Base-by-base conservation (phyloP, 2,888 invertebrate genomes). In the Rhodophaea formosa region DNA sequence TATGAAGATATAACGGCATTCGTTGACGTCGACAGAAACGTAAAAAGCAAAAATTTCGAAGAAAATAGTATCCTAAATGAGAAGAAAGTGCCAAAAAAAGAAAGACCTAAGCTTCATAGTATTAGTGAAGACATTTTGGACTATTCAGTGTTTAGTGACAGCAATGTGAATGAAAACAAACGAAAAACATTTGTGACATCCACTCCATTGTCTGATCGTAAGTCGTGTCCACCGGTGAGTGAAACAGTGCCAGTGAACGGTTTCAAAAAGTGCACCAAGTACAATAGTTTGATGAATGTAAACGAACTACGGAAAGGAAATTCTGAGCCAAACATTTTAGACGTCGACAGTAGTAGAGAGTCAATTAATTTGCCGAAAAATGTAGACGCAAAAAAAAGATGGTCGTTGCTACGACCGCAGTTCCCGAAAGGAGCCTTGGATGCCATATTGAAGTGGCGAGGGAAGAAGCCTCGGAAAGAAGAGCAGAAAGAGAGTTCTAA, bases 1-100 rank as follows among this genome's bases (percentile, higher is more conserved):
- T 89, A 83, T 63, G 90, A 91, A 61, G 88, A 90, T 64, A 76
- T 90, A 42, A 82, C 86, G 3, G 88, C 82, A 7, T 89, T 88
- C 62, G 83, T 86, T 10, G 86, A 89, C 63, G 65, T 87, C 39
- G 80, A 83, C 53, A 83, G 80, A 60, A 74, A 68, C n/a, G 74
- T 77, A 59, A 87, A 82, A 62, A 91, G 89, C 66, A 81, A 78
- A 62, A 77, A 85, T 65, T 91, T 89, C 62, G 84, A 86, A 62
- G 82, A 85, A 61, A 86, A 82, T 59, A 91, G 90, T 67, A 91
- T 91, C 62, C 62, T 91, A 32, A 90, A 90, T 59, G 74, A 85
- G 1, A 88, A 85, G 62, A 66, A 74, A 1, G 71, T 77, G 3
- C 66, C 65, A 46, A 71, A 68, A 16, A 69, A 71, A 12, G 64